Percentiles rank a stretch among this genome's conserved stretches.
phyloP scores from a whole-genome alignment of 2,797 vertebrate species.

The Sebastes goodei region DNA sequence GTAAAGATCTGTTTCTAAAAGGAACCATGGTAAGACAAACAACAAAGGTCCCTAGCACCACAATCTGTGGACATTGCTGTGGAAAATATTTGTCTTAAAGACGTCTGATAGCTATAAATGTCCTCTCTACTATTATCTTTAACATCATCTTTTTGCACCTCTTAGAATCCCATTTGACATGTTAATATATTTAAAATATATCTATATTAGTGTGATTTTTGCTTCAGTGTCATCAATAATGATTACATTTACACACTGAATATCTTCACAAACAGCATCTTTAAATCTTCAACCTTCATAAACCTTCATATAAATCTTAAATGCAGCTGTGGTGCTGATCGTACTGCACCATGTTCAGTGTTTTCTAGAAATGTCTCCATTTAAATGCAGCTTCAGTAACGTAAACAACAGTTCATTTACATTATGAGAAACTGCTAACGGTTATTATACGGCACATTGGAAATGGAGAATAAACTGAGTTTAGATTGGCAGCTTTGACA shows the following conservation, averaged over 20 bases:
- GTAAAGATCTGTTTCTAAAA: background rate
- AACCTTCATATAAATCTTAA: background rate
- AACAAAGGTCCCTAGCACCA: no score
- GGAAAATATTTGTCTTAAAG: background rate
- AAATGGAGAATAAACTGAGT: conserved; percentile 20
- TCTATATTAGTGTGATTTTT: accelerated
- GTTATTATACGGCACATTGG: conserved; percentile 20
- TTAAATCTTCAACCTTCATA: background rate
- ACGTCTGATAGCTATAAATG: accelerated
- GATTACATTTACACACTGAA: background rate
- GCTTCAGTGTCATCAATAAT: background rate
- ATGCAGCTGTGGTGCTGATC: background rate
- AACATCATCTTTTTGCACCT: background rate
- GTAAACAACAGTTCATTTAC: conserved; percentile 39
- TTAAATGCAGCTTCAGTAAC: conserved; percentile 9
- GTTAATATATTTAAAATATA: background rate
- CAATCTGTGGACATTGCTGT: accelerated
- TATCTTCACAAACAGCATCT: background rate
- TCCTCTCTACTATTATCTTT: background rate
- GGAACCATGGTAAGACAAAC: no score
- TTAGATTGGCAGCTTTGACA: conserved; percentile 44
- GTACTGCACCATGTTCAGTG: no score
- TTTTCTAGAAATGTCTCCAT: conserved; percentile 14
- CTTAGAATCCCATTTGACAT: background rate
- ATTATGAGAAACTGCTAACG: conserved; percentile 25